Evolutionary conservation across 2,888 invertebrate genomes (phyloP).

Genomic region (Amphipoea oculea): DNA sequence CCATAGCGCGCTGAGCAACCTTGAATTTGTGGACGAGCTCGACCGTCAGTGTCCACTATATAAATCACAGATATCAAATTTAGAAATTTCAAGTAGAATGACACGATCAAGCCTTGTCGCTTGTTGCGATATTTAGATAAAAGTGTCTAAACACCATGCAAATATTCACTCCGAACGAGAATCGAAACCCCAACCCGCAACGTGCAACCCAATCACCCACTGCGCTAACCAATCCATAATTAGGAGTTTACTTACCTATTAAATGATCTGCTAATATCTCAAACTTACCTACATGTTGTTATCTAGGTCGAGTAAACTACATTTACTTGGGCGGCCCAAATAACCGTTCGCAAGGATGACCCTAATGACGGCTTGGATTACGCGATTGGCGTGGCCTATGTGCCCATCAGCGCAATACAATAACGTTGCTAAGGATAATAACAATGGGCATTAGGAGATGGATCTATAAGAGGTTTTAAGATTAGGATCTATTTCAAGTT

Average conservation of each 20-base stretch:
- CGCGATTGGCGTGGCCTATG: conserved; percentile 40
- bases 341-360: conserved; percentile 53
- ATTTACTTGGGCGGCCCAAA: conserved; percentile 45
- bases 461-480: not conserved
- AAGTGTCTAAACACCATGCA: no score
- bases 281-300: conserved; percentile 36
- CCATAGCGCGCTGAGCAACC: no score
- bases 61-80: no score
- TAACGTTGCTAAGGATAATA: conserved; percentile 37
- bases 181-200: no score
- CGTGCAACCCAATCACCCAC: no score
- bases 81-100: no score
- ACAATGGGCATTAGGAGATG: conserved; percentile 11
- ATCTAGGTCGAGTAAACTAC: conserved; percentile 49
- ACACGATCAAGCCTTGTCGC: no score
- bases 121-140: no score
- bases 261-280: conserved; percentile 27
- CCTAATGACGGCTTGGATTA: conserved; percentile 56
- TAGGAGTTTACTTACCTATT: not conserved
- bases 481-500: not conserved
- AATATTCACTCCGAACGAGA: no score
- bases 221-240: no score
- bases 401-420: conserved; percentile 42
- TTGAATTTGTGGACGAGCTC: no score
- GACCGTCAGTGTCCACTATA: no score